Conservation (phyloP, 1,140 invertebrate genomes). For the Grapholita molesta region DNA sequence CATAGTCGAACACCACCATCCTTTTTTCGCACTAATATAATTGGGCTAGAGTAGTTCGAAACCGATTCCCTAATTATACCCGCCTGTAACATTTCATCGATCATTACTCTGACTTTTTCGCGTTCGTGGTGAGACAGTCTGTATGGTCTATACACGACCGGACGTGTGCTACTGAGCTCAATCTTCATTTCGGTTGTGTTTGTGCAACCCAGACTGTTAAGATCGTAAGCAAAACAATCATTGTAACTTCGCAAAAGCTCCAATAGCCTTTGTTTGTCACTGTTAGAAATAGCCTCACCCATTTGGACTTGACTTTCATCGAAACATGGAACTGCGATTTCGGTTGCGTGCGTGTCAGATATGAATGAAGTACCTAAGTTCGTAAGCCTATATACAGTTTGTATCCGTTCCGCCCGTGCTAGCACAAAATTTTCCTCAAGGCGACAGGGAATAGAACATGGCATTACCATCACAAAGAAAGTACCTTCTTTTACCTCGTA, state of each 20-base stretch:
- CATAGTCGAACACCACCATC: neutral
- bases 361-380: too few relatives aligned
- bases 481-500: constrained; percentile 16
- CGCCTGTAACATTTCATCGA: neutral
- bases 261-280: neutral
- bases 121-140: neutral
- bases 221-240: neutral
- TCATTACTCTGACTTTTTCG: neutral
- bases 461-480: neutral
- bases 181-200: neutral
- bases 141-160: neutral
- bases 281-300: neutral
- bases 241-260: neutral
- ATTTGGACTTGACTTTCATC: neutral
- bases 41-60: neutral
- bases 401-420: neutral
- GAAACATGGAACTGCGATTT: neutral
- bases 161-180: neutral
- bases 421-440: neutral
- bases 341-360: neutral
- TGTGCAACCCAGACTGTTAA: neutral
- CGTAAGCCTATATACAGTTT: neutral
- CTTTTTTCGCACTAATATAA: too few relatives aligned
- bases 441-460: too few relatives aligned
- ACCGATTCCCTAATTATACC: neutral